phyloP scores from a whole-genome alignment of 1,140 invertebrate species.

The Drosophila sp. region DNA sequence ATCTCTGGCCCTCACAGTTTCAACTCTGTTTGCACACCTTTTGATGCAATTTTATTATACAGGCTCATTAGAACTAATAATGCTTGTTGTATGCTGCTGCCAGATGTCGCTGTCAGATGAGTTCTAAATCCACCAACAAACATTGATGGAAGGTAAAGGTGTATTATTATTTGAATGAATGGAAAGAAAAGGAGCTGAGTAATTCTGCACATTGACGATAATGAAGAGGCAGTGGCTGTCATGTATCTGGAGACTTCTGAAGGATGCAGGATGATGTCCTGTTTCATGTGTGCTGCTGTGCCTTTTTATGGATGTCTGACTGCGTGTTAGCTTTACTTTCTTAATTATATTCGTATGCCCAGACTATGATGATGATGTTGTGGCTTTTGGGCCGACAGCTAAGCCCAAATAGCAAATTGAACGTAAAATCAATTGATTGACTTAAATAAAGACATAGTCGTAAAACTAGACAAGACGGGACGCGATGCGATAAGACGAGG shows the following conservation, averaged over 20 bases:
- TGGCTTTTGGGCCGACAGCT: slow-evolving; percentile 23
- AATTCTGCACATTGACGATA: slow-evolving; percentile 34
- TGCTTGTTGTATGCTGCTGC: slow-evolving; percentile 54
- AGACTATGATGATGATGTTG: slow-evolving; percentile 29
- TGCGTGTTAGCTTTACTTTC: slow-evolving; percentile 57
- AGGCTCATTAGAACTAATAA: slow-evolving; percentile 78
- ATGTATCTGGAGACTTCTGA: neutral
- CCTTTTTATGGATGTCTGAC: slow-evolving; percentile 25
- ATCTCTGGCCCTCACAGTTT: slow-evolving; percentile 15
- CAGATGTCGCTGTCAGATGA: slow-evolving; percentile 40
- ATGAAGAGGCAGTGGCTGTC: slow-evolving; percentile 35
- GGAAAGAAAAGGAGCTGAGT: slow-evolving; percentile 4
- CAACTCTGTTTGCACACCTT: slow-evolving; percentile 60
- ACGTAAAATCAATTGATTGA: slow-evolving; percentile 70
- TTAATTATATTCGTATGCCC: slow-evolving; percentile 72
- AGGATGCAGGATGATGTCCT: slow-evolving; percentile 6
- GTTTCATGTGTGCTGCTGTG: slow-evolving; percentile 3
- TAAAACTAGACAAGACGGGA: neutral
- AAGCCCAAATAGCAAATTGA: slow-evolving; percentile 64
- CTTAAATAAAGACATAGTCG: slow-evolving; percentile 15
- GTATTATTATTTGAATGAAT: no score
- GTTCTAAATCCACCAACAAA: slow-evolving; percentile 12
- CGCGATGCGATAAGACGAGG: neutral
- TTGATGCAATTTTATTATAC: slow-evolving; percentile 74
- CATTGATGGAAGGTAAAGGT: neutral